Evolutionary conservation across 2,113 vertebrate genomes (phyloP), one percentile per base, ranked within the genome.

Genomic region (Helogale parvula): DNA sequence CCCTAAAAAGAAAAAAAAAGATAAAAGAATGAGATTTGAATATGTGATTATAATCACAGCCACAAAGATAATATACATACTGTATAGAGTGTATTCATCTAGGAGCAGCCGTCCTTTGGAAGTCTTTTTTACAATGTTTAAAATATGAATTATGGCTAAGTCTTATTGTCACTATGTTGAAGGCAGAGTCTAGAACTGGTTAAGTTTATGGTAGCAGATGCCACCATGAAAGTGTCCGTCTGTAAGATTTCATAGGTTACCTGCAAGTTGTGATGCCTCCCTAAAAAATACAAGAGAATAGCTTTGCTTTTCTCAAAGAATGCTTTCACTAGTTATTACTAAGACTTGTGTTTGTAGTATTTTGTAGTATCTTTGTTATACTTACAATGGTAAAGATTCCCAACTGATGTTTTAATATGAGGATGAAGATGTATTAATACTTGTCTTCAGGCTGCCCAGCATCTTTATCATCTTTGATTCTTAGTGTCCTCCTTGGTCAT

Each of bases 11-110:
- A 90, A 84, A 47, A 71, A 86, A 52, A 74, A 15, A 65, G 31
- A 63, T 83, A 91, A 88, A 94, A 69, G 45, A n/a, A 50, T 19
- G 50, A 65, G 31, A 85, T 71, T 88, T 83, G 63, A 92, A 84
- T 54, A 35, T 76, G 47, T 80, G 45, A 35, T 19, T 95, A 33
- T 72, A 84, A 85, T 45, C 88, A 57, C 25, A 23, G 93, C 2
- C 11, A 84, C 21, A 66, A 10, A 80, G 33, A 72, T 63, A n/a
- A 23, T 41, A 27, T 8, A 80, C 12, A 38, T 31, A 35, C 3
- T 47, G 21, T 54, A 88, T 13, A 23, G 2, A 4, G 7, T 81
- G 41, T 35, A 33, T 83, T 33, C 69, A 63, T 8, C 38, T 80
- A 79, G 47, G 54, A 87, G 50, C 84, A 88, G 5, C 7, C n/a